Evolutionary conservation across 2,797 vertebrate species (phyloP).

Genomic region (Tokudaia muenninki): DNA sequence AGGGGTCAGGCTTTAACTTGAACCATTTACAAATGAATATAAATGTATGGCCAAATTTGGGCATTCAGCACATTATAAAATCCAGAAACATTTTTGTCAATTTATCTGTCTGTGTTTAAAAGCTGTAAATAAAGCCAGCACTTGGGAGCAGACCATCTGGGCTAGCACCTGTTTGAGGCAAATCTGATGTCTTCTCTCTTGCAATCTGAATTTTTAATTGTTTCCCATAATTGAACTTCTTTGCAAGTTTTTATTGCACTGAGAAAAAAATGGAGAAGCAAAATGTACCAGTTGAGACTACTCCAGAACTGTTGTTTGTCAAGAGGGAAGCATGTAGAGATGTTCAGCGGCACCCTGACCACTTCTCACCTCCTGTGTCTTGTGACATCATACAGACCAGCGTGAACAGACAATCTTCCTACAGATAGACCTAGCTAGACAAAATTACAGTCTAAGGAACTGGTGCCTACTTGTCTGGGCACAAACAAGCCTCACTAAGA

Average conservation of each 20-base stretch:
- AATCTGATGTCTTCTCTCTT: slow-evolving; percentile 76
- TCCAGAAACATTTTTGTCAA: slow-evolving; percentile 80
- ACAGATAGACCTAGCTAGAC: not conserved
- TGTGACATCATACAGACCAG: slow-evolving; percentile 16
- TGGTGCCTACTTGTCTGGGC: not conserved
- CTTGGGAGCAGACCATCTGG: slow-evolving; percentile 76
- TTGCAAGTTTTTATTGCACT: slow-evolving; percentile 78
- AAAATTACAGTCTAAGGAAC: not conserved
- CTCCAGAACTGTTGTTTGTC: slow-evolving; percentile 75
- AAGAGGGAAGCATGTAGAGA: slow-evolving; percentile 61
- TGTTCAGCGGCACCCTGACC: not conserved
- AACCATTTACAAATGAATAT: slow-evolving; percentile 74
- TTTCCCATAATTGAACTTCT: slow-evolving; percentile 82
- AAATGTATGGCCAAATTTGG: slow-evolving; percentile 65
- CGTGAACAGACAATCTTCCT: not conserved
- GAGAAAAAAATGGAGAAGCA: slow-evolving; percentile 78
- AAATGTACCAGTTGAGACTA: slow-evolving; percentile 73
- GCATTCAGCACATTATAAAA: slow-evolving; percentile 70
- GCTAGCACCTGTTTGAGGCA: slow-evolving; percentile 80
- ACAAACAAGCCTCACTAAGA: not conserved
- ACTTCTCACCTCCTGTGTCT: slow-evolving; percentile 57
- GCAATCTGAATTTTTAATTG: slow-evolving; percentile 83
- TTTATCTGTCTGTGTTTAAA: slow-evolving; percentile 81
- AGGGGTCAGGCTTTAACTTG: slow-evolving; percentile 62
- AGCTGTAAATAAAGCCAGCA: slow-evolving; percentile 83